Evolutionary conservation across 2,888 invertebrate genomes (phyloP).

Genomic region (Eupithecia centaureata): DNA sequence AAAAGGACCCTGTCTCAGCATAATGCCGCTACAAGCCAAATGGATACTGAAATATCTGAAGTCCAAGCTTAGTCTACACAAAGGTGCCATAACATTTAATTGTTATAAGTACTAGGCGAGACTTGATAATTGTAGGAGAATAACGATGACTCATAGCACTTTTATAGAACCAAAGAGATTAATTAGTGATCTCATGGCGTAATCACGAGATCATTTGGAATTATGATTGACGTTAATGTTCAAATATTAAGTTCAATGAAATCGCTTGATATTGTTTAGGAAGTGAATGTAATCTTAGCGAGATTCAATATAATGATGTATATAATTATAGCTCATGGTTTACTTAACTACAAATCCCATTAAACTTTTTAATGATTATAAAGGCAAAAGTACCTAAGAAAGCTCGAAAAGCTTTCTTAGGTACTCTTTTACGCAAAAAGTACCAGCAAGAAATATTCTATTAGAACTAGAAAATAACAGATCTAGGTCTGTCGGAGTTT

Average conservation of each 20-base stretch:
- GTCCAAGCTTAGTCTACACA: constrained; percentile 46
- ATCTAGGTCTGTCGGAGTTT: neutral
- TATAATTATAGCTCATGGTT: no score
- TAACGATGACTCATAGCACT: constrained; percentile 51
- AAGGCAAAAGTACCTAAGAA: neutral
- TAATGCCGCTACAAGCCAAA: no score
- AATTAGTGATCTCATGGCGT: constrained; percentile 46
- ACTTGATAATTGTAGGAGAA: constrained; percentile 67
- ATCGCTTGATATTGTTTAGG: neutral
- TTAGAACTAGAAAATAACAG: neutral
- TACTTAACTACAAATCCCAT: no score
- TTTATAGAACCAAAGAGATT: constrained; percentile 36
- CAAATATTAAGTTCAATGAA: constrained; percentile 26
- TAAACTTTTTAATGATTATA: no score
- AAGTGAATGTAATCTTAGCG: neutral
- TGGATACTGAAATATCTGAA: neutral
- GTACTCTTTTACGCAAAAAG: neutral
- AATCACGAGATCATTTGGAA: constrained; percentile 39
- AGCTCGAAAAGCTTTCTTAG: no score
- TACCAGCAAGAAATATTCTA: neutral
- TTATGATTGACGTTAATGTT: constrained; percentile 40
- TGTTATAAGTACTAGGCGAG: constrained; percentile 73
- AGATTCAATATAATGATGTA: neutral
- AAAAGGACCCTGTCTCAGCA: no score
- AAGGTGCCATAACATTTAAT: constrained; percentile 75